Percentiles rank a stretch among this genome's conserved stretches.
Evolutionary conservation across 2,797 vertebrate genomes (phyloP).

Genomic region (Malurus splendens): DNA sequence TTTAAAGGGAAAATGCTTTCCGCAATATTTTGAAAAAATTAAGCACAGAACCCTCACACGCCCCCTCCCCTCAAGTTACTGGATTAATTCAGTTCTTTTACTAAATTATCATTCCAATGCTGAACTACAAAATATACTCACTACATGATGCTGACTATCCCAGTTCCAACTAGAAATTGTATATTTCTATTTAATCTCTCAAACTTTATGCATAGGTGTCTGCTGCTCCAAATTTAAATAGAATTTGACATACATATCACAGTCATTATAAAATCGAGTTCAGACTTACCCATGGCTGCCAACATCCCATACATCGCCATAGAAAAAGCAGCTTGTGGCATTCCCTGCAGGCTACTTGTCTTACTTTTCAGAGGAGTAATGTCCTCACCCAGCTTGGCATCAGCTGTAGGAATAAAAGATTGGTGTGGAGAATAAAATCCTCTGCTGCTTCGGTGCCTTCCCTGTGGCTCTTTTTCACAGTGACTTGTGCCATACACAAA

Average conservation of each 20-base stretch:
- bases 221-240: conserved; percentile 20
- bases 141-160: not conserved
- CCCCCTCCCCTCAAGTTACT: not conserved
- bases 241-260: conserved; percentile 27
- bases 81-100: not conserved
- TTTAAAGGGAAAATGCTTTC: conserved; percentile 31
- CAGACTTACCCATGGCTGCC: conserved; percentile 85
- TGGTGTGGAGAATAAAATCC: conserved; percentile 65
- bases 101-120: not conserved
- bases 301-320: conserved; percentile 68
- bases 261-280: conserved; percentile 14
- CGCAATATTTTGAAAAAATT: not conserved
- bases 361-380: conserved; percentile 73
- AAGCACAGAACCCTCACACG: not conserved
- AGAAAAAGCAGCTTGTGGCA: conserved; percentile 67
- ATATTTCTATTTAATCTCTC: not conserved
- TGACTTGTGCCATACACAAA: conserved; percentile 73
- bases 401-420: conserved; percentile 69
- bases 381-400: conserved; percentile 69
- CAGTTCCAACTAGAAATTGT: not conserved
- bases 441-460: conserved; percentile 60
- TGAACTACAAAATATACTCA: not conserved
- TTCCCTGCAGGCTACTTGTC: conserved; percentile 76
- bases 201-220: conserved; percentile 16
- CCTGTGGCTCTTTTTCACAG: conserved; percentile 66